These are phyloP conservation scores for Pseudorhiza aurosa DNA, from an alignment of 30 jellyfish, hydroid and myxozoan species.

Conservation along the genomic window DNA sequence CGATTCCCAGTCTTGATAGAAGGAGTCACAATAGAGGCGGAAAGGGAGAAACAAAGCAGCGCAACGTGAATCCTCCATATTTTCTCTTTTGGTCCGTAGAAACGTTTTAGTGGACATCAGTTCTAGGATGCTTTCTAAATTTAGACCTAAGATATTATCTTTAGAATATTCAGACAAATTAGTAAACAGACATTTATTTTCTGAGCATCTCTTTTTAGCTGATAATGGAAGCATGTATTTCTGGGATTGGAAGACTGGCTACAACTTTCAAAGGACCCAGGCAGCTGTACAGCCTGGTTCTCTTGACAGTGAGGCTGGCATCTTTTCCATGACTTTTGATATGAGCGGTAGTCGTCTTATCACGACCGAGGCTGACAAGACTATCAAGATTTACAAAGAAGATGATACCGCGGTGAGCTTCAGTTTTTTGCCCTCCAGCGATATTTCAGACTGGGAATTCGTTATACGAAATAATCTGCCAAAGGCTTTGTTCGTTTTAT, in stretches of 20 bases:
- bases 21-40: too few relatives aligned
- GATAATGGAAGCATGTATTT: conserved; percentile 99
- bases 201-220: conserved; percentile 47
- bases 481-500: too few relatives aligned
- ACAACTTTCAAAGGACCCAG: conserved; percentile 87
- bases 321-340: conserved; percentile 96
- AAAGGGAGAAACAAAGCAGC: too few relatives aligned
- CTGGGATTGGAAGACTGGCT: conserved; percentile 99
- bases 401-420: conserved; percentile 95
- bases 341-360: conserved; percentile 95
- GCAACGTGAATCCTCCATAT: too few relatives aligned
- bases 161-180: not conserved
- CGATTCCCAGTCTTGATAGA: too few relatives aligned
- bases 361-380: conserved; percentile 98
- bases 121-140: too few relatives aligned
- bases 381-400: conserved; percentile 97
- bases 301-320: conserved; percentile 99
- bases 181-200: not conserved
- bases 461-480: too few relatives aligned
- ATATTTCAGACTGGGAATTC: too few relatives aligned
- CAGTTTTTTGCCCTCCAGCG: too few relatives aligned
- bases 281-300: conserved; percentile 99
- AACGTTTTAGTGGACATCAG: too few relatives aligned
- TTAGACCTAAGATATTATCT: not conserved
- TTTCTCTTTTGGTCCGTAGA: too few relatives aligned